Percentiles rank a stretch among this genome's conserved stretches.
Conservation (phyloP, 2,888 invertebrate species). For the Vandiemenella viatica region DNA sequence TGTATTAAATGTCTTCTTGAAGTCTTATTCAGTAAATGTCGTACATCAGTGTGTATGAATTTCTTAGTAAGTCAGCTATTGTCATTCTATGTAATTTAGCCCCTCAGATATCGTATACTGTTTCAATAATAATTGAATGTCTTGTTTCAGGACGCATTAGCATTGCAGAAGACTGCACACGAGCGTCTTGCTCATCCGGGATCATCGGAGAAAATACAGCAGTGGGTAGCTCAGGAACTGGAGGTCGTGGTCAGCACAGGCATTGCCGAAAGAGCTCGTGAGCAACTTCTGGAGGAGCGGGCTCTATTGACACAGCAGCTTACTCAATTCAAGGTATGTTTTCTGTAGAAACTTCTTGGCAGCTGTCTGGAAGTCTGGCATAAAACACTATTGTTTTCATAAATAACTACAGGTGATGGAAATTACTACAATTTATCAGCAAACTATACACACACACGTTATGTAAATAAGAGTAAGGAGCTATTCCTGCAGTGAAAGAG, state of each 20-base stretch:
- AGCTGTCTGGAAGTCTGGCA: neutral
- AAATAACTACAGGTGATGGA: too few relatives aligned
- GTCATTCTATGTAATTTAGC: too few relatives aligned
- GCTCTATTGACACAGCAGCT: conserved; percentile 36
- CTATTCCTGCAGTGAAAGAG: too few relatives aligned
- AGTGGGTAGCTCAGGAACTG: conserved; percentile 62
- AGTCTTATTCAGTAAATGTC: too few relatives aligned
- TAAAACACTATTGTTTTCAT: too few relatives aligned
- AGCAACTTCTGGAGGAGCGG: conserved; percentile 60
- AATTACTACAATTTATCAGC: too few relatives aligned
- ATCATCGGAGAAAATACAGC: conserved; percentile 33
- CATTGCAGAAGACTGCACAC: conserved; percentile 40
- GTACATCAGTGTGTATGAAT: too few relatives aligned
- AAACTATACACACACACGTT: too few relatives aligned
- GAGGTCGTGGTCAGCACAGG: conserved; percentile 59
- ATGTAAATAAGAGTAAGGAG: neutral
- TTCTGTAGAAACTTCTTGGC: neutral
- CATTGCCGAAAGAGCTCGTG: conserved; percentile 62
- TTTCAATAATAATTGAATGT: too few relatives aligned
- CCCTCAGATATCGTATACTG: too few relatives aligned
- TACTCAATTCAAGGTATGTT: conserved; percentile 26
- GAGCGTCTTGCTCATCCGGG: conserved; percentile 32
- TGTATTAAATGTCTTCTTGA: too few relatives aligned
- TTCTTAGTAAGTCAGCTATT: too few relatives aligned
- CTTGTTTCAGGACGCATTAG: conserved; percentile 49